phyloP scores from a whole-genome alignment of 2,113 vertebrate species.

The Zosterops lateralis region DNA sequence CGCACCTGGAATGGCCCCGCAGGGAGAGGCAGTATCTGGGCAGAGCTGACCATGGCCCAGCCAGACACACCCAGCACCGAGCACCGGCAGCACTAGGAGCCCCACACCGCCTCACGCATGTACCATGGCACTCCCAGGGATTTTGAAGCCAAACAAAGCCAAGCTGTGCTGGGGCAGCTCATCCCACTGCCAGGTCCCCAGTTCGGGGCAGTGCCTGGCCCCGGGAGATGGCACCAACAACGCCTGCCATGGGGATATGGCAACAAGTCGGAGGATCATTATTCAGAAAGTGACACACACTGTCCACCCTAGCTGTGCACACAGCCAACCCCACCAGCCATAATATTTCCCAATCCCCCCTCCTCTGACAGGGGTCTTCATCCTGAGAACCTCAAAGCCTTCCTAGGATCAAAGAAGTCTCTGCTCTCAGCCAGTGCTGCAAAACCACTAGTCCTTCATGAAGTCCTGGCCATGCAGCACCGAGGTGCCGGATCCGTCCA shows the following conservation, averaged over 20 bases:
- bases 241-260: neutral
- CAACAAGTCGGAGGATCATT: accelerated
- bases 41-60: neutral
- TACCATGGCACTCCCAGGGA: accelerated
- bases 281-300: accelerated
- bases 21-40: constrained; percentile 35
- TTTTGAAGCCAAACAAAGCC: neutral
- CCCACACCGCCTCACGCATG: accelerated
- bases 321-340: neutral
- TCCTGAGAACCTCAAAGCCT: neutral
- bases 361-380: accelerated
- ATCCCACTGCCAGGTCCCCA: neutral
- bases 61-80: accelerated
- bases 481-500: accelerated
- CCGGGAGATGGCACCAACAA: accelerated
- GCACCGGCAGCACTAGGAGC: neutral
- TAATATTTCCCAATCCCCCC: neutral
- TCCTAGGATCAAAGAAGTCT: accelerated
- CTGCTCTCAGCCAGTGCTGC: neutral
- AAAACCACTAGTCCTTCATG: accelerated
- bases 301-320: neutral
- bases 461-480: neutral
- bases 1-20: neutral
- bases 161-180: neutral
- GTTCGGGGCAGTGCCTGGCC: neutral